phyloP scores from a whole-genome alignment of 2,113 vertebrate species.

The Pelobates fuscus region DNA sequence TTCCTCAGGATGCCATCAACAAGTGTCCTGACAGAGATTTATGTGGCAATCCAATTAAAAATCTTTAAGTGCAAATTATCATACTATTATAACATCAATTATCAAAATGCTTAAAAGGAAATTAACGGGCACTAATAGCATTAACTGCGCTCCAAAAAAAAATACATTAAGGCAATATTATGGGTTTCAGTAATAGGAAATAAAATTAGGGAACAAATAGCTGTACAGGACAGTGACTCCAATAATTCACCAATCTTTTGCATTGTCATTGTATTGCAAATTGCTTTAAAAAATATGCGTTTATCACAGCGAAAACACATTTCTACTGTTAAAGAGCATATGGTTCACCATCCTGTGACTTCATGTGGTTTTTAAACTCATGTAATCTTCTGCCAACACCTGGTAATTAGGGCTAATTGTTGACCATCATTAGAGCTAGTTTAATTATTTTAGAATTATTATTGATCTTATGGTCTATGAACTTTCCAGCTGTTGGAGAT shows the following conservation, averaged over 20 bases:
- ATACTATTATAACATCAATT: slow-evolving; percentile 45
- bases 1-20: slow-evolving; percentile 9
- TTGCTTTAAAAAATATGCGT: neutral
- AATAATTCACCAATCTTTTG: slow-evolving; percentile 15
- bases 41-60: slow-evolving; percentile 44
- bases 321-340: too few species aligned
- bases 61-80: slow-evolving; percentile 46
- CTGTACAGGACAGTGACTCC: neutral
- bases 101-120: slow-evolving; percentile 42
- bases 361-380: too few species aligned
- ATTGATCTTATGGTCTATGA: too few species aligned
- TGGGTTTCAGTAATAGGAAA: slow-evolving; percentile 20
- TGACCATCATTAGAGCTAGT: too few species aligned
- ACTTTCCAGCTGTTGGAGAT: too few species aligned
- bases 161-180: slow-evolving; percentile 38
- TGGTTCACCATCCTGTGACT: too few species aligned
- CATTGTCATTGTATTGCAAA: slow-evolving; percentile 4
- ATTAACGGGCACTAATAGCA: slow-evolving; percentile 40
- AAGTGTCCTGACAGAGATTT: slow-evolving; percentile 24
- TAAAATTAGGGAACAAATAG: slow-evolving; percentile 11
- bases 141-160: slow-evolving; percentile 31
- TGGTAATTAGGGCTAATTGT: too few species aligned
- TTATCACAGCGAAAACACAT: neutral
- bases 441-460: too few species aligned
- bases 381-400: too few species aligned